These are phyloP conservation scores for Lathamus discolor DNA, from an alignment of 2,113 vertebrate genomes.

Conservation along the genomic window DNA sequence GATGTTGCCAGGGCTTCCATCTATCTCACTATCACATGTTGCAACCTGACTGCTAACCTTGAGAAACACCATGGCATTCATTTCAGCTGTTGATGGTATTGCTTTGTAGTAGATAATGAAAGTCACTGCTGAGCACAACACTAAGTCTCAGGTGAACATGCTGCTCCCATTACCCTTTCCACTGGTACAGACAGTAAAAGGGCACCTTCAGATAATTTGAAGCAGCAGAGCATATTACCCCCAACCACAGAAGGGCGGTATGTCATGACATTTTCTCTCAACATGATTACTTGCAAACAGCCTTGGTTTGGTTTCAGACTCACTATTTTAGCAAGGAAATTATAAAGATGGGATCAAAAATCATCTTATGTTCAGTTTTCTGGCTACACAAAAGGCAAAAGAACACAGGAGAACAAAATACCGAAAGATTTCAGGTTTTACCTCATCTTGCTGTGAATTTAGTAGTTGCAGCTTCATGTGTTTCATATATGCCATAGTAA, in stretches of 20 bases:
- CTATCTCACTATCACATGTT: not conserved
- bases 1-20: not conserved
- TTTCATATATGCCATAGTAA: slow-evolving; percentile 89
- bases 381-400: not conserved
- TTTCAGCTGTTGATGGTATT: not conserved
- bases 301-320: not conserved
- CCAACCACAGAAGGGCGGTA: not conserved
- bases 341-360: not conserved
- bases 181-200: not conserved
- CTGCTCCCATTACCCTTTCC: not conserved
- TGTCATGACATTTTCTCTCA: not conserved
- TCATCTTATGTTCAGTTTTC: not conserved
- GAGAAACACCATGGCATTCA: not conserved
- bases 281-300: not conserved
- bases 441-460: slow-evolving; percentile 85
- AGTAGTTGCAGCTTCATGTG: slow-evolving; percentile 85
- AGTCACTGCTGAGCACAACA: not conserved
- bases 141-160: rapidly evolving
- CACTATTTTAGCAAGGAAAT: not conserved
- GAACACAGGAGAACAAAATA: not conserved
- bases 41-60: not conserved
- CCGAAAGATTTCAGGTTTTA: slow-evolving; percentile 44
- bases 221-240: not conserved
- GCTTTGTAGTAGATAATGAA: not conserved
- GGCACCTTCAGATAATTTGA: not conserved